These are phyloP conservation scores for Diceros bicornis DNA, from an alignment of 2,797 vertebrate genomes.

Conservation along the genomic window DNA sequence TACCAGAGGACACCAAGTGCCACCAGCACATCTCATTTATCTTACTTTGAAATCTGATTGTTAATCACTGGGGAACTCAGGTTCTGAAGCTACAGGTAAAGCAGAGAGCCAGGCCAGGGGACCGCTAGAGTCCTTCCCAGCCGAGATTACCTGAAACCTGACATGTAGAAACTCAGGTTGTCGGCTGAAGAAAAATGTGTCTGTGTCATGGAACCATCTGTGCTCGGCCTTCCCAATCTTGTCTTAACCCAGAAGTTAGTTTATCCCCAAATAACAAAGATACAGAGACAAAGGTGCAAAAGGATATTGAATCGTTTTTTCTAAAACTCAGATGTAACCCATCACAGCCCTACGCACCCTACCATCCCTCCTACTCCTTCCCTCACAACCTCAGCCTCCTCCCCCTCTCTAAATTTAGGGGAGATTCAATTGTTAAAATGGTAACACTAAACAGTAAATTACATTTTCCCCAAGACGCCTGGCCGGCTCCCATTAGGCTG, in stretches of 20 bases:
- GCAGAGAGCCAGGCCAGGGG: not conserved
- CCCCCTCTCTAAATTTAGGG: no score
- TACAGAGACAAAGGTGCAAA: not conserved
- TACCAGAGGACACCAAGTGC: not conserved
- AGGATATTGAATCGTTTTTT: fast-evolving
- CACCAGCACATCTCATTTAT: not conserved
- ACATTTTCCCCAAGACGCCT: not conserved
- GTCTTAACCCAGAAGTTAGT: not conserved
- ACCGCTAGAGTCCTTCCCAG: not conserved
- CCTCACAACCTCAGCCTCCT: no score
- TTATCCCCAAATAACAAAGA: not conserved
- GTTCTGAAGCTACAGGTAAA: not conserved
- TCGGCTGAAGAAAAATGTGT: fast-evolving
- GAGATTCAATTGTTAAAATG: not conserved
- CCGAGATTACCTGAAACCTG: fast-evolving
- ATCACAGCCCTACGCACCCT: not conserved
- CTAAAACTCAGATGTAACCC: not conserved
- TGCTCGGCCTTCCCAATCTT: not conserved
- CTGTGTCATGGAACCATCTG: fast-evolving
- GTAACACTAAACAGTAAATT: no score
- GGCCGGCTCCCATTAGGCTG: fast-evolving
- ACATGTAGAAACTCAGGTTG: fast-evolving
- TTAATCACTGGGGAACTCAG: not conserved
- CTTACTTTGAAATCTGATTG: not conserved
- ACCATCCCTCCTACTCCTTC: not conserved